Evolutionary conservation across 2,797 vertebrate species (phyloP), one percentile per base, ranked within the genome.

Genomic region (Atherinosoma microstoma): DNA sequence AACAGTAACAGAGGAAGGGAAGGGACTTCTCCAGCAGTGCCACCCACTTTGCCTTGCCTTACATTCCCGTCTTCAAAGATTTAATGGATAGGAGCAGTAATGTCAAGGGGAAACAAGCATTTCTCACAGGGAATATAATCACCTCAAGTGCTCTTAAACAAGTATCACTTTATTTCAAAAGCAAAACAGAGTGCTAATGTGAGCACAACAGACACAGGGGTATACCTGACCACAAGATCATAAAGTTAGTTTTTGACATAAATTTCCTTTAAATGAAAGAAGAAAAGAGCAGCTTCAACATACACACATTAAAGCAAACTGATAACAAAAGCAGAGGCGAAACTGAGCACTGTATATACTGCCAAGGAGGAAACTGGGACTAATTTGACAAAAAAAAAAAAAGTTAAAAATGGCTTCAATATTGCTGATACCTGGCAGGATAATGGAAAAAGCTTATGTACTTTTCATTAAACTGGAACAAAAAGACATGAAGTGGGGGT

Each of bases 1-100:
- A 81, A 56, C 60, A 70, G 67, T 30, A 38, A 72, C 68, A 60
- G 73, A 66, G 82, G 78, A 82, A 84, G 68, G 80, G 79, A 86
- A 74, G 59, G 57, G 76, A 22, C 64, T 74, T 54, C 12, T 71
- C 78, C 54, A 73, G 49, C 42, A 51, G 49, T 62, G 20, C 80
- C 84, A 87, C 85, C 83, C 78, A 78, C 78, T 75, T 72, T 9
- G 70, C 34, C 51, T 58, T 62, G 47, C 53, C 61, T 73, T 61
- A 69, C 58, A 70, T 34, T 64, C 20, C 65, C 53, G 20, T 60
- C 71, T 78, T 76, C 24, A 58, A 70, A 78, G 62, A 51, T 53
- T 76, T 65, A 45, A 75, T 56, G 38, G 64, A 70, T 79, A 57
- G 53, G 64, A 54, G 64, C 36, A 20, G 58, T 68, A 20, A 72